Evolutionary conservation across 37 sponge, comb jelly and placozoan species (phyloP).

Genomic region (Dysidea cf. avara): DNA sequence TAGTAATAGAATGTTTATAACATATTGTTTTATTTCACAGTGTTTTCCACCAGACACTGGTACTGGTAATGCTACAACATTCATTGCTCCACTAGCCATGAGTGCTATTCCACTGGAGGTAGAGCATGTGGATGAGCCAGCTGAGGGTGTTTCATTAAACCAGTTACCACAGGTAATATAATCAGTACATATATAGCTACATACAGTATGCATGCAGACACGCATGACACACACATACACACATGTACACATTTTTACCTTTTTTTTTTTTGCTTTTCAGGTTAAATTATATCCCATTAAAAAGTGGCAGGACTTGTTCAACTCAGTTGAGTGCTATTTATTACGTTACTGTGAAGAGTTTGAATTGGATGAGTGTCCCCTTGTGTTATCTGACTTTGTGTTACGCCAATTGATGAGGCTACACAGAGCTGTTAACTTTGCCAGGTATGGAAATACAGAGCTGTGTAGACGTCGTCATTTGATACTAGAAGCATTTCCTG

Average conservation of each 20-base stretch:
- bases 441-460: no score
- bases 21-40: neutral
- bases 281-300: conserved; percentile 23
- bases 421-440: conserved; percentile 65
- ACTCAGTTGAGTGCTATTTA: conserved; percentile 31
- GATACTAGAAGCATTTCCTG: no score
- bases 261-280: conserved; percentile 11
- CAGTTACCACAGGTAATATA: conserved; percentile 13
- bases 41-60: neutral
- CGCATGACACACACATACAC: no score
- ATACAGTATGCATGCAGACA: no score
- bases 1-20: no score
- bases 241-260: neutral
- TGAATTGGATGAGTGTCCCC: conserved; percentile 19
- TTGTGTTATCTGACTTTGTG: conserved; percentile 54
- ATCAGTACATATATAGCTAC: neutral
- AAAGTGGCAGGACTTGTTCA: conserved; percentile 43
- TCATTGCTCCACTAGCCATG: neutral
- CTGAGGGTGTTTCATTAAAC: neutral
- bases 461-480: no score
- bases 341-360: conserved; percentile 59
- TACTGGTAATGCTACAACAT: neutral
- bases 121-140: conserved; percentile 29
- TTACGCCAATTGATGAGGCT: conserved; percentile 49
- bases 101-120: conserved; percentile 26